Percentiles rank a stretch among this genome's conserved stretches.
These are phyloP conservation scores for Artemia sp. DNA, from an alignment of 2,888 invertebrate species.

Conservation along the genomic window DNA sequence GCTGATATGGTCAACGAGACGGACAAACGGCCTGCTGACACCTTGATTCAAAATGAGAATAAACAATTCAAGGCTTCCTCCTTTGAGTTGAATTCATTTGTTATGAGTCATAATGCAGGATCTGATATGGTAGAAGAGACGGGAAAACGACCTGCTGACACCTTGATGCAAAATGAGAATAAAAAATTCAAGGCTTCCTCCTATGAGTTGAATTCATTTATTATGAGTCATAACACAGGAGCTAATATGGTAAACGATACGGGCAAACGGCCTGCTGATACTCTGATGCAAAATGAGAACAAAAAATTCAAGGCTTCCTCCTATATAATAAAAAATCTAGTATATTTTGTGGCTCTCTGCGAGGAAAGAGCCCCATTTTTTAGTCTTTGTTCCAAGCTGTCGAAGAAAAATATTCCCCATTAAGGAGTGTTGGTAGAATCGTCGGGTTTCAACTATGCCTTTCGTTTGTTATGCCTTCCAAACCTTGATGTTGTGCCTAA, in stretches of 20 bases:
- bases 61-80: too few relatives aligned
- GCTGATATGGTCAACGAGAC: too few relatives aligned
- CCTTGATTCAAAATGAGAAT: too few relatives aligned
- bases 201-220: conserved; percentile 67
- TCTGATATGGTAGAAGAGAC: too few relatives aligned
- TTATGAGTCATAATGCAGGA: too few relatives aligned
- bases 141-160: too few relatives aligned
- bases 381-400: conserved; percentile 54
- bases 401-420: conserved; percentile 20
- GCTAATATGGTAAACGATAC: neutral
- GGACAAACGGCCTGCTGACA: too few relatives aligned
- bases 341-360: conserved; percentile 91
- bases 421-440: conserved; percentile 51
- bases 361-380: conserved; percentile 88
- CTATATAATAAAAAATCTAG: conserved; percentile 81
- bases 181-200: too few relatives aligned
- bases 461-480: conserved; percentile 60
- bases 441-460: conserved; percentile 64
- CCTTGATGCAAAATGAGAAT: too few relatives aligned
- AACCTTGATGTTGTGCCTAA: conserved; percentile 22
- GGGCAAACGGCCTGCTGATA: neutral
- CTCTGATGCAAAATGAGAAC: neutral
- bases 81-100: too few relatives aligned
- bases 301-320: conserved; percentile 55
- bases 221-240: conserved; percentile 69